Base-by-base conservation (phyloP, 2,888 invertebrate species). In the Lymantria dispar region DNA sequence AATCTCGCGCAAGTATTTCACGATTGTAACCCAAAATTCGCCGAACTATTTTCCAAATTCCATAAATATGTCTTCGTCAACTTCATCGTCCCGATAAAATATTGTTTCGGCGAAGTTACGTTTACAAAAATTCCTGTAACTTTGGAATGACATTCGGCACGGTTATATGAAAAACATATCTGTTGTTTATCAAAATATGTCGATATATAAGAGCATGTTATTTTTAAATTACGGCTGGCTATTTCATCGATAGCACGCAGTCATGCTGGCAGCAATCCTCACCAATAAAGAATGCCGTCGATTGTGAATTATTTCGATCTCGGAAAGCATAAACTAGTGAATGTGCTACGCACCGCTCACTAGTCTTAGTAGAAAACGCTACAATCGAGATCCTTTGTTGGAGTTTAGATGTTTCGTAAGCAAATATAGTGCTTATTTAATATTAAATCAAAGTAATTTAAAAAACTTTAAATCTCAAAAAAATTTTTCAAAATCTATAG, bases 291-390 rank as follows among this genome's bases (percentile, higher is more conserved):
- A 85, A 87, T 82, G 79, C 85, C 70, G 83, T 74, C 78, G 83
- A 87, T 87, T 85, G 84, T 82, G 73, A 78, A 82, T 77, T 89
- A 89, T 91, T 91, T 90, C 72, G 79, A 87, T 83, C 87, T 79
- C 84, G 84, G 83, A 78, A 85, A 85, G 82, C 76, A 79, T 85
- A 83, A 83, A 84, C 80, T 76, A 69, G 72, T 68, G 63, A 74
- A 77, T 75, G 74, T 62, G 54, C 56, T 48, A 58, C 55, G 60
- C 68, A 48, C 71, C 74, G 72, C 79, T 76, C 70, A 74, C 76
- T 60, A 56, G 60, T 57, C 56, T 54, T 52, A 61, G 78, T 82
- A 80, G 83, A 81, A 85, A 83, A 80, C 73, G 64, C 60, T 66
- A 65, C 66, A 61, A 68, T 69, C 70, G 69, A 67, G 68, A 65